Base-by-base conservation (phyloP, 2,113 vertebrate genomes). In the Zosterops japonicus region DNA sequence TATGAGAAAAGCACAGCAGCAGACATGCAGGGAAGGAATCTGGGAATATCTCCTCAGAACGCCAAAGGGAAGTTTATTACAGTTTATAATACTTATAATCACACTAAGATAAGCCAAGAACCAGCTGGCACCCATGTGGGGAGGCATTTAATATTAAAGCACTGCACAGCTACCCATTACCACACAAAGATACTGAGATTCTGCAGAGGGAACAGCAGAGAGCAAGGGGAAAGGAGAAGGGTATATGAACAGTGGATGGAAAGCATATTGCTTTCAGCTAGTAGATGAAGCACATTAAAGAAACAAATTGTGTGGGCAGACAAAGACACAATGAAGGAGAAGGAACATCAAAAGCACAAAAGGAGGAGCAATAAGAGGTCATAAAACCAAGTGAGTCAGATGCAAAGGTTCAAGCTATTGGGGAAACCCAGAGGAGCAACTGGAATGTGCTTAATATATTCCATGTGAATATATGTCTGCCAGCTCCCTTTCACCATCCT, bases 401-500 rank as follows among this genome's bases (percentile, higher is more conserved):
- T 83, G 82, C 63, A 93, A 86, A 90, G 75, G 79, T 86, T 92
- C 75, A 80, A 93, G 71, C 67, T 93, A 83, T 92, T 86, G 92
- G 89, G 83, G 91, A 96, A 96, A 74, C 93, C 80, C 87, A 95
- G 78, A 94, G 93, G 83, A 95, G 91, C 0, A 20, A 87, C 81
- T 90, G 94, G 84, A 95, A 96, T 89, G 87, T 77, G 63, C 63
- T 94, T 93, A 96, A 96, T 96, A 91, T 65, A 91, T 94, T 96
- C 94, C 94, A 95, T 89, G 70, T 95, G 94, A 91, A 93, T 95
- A 85, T 89, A 95, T 28, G 81, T 94, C 95, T 96, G 95, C 95
- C 94, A 96, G 92, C 61, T 94, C 82, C 75, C 71, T 95, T 93
- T 95, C 89, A 89, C 93, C 83, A 95, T 96, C 42, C 57, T 71